Conservation (phyloP, 2,888 invertebrate species). For the Clivina fossor region DNA sequence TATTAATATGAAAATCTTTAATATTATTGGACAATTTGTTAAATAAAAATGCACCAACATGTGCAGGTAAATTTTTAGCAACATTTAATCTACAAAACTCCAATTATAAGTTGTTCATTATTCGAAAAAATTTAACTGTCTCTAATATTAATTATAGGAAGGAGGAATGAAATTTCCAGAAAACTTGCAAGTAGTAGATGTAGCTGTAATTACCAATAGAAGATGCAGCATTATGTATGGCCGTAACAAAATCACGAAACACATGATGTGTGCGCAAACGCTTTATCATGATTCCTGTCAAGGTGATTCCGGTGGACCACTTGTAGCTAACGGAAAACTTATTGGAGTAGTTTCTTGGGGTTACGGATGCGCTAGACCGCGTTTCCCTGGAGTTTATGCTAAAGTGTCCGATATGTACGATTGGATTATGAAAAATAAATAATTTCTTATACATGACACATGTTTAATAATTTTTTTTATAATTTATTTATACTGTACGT, state of each 20-base stretch:
- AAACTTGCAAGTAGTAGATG: not conserved
- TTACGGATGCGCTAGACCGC: slow-evolving; percentile 5
- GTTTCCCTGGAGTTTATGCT: slow-evolving; percentile 14
- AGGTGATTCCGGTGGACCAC: slow-evolving; percentile 8
- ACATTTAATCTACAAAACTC: no score
- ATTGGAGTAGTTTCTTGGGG: slow-evolving; percentile 17
- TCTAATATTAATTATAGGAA: not conserved
- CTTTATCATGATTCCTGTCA: not conserved
- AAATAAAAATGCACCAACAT: no score
- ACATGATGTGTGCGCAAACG: slow-evolving; percentile 11
- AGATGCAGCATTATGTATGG: not conserved
- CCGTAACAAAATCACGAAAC: not conserved
- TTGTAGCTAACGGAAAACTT: not conserved
- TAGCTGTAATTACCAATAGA: not conserved
- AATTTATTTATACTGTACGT: no score
- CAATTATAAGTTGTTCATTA: no score
- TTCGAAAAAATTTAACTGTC: no score
- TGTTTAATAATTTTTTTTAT: no score
- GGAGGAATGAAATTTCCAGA: not conserved
- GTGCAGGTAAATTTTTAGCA: no score
- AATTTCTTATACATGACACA: no score
- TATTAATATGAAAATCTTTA: no score
- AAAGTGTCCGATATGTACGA: slow-evolving; percentile 1
- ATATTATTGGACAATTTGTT: no score
- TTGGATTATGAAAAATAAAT: no score